Evolutionary conservation across 2,797 vertebrate genomes (phyloP), one percentile per base, ranked within the genome.

Genomic region (Otolemur crassicaudatus): DNA sequence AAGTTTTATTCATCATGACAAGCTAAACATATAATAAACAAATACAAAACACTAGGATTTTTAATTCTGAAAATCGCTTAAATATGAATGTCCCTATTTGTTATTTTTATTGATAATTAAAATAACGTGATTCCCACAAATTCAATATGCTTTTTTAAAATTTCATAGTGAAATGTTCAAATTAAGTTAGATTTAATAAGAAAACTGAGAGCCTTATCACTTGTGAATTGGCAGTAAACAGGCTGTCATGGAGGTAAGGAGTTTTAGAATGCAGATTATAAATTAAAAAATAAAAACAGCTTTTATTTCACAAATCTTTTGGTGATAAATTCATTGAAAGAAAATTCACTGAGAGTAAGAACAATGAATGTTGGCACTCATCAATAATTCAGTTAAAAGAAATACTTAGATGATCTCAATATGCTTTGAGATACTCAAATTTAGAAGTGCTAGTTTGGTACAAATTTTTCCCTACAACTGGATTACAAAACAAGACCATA

Each of bases 61-160:
- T 93, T 25, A 94, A 87, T 76, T 79, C 34, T 92, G 19, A 67
- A 7, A 81, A 19, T 73, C 16, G 65, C 27, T 75, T 91, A 61
- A 58, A 58, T 79, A 70, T 60, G 20, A 16, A 77, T 89, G 90
- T 95, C 90, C 0, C 25, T 60, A 88, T 8, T 29, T 56, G 13
- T 82, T 75, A 76, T 84, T 90, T 93, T 97, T 92, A 95, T 10
- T 95, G 49, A 90, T 53, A 86, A 82, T 75, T 93, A 91, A 90
- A 95, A 92, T 46, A 92, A 79, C 16, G 86, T 4, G 56, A 81
- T 70, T 70, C 23, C 17, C 23, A 82, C 58, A 95, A 95, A 95
- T 53, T 25, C 23, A 94, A 83, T 82, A 81, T 69, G 34, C 9
- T 96, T 97, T 90, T 60, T 90, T 46, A 29, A 40, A 87, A 53